Percentiles rank a stretch among this genome's conserved stretches.
phyloP scores from a whole-genome alignment of 2,113 vertebrate genomes.

The Romanogobio albipinnatus region DNA sequence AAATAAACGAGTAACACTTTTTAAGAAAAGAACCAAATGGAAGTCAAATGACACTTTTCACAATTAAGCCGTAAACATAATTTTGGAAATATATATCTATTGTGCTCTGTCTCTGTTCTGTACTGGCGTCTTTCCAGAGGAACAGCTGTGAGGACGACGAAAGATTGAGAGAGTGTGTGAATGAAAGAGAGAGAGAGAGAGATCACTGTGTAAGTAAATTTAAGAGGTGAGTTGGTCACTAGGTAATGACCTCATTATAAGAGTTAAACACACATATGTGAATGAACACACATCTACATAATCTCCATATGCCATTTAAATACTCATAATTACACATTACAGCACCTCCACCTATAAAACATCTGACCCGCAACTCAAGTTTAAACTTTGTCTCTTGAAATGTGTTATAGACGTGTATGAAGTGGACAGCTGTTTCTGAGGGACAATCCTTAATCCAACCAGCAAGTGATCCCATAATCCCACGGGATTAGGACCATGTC shows the following conservation, averaged over 20 bases:
- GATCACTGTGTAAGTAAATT: conserved; percentile 37
- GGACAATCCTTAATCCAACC: conserved; percentile 57
- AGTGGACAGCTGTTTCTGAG: conserved; percentile 50
- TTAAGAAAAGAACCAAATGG: neutral
- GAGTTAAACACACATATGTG: conserved; percentile 56
- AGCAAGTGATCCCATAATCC: conserved; percentile 58
- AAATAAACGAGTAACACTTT: no score
- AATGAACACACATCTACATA: conserved; percentile 37
- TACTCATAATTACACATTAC: conserved; percentile 34
- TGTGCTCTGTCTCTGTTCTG: conserved; percentile 52
- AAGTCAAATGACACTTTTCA: neutral
- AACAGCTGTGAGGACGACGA: conserved; percentile 25
- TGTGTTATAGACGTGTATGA: conserved; percentile 30
- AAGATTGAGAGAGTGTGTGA: neutral
- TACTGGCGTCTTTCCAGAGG: conserved; percentile 62
- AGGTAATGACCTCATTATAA: conserved; percentile 46
- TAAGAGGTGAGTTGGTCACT: conserved; percentile 51
- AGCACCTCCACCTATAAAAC: neutral
- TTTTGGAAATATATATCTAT: conserved; percentile 28
- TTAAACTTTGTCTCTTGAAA: neutral
- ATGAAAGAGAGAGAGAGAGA: conserved; percentile 4
- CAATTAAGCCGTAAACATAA: neutral
- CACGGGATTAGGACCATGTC: conserved; percentile 58
- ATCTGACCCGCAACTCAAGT: neutral
- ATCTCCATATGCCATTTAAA: neutral